Conservation (phyloP, 2,113 vertebrate species). For the Riparia riparia region DNA sequence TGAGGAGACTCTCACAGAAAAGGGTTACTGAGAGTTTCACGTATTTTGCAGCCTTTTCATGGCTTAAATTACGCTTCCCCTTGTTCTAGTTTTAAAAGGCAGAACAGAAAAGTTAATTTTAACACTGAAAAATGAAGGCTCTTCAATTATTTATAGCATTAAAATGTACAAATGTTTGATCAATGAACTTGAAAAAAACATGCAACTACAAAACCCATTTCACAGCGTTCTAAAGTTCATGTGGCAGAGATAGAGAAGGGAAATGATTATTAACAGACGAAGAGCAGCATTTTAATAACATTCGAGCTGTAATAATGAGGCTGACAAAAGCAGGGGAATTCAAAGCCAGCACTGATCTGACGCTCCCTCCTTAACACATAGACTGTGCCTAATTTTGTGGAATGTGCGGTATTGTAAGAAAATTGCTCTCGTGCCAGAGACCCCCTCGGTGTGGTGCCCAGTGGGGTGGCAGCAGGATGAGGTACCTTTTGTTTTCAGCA, state of each 20-base stretch:
- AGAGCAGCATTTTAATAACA: conserved; percentile 77
- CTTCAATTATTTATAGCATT: conserved; percentile 78
- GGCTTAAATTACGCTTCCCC: conserved; percentile 70
- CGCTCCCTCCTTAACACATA: conserved; percentile 34
- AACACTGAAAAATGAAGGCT: conserved; percentile 71
- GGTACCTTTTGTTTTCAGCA: conserved; percentile 38
- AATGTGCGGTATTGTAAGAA: conserved; percentile 5
- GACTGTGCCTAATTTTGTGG: conserved; percentile 41
- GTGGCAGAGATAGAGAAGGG: conserved; percentile 70
- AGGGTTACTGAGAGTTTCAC: conserved; percentile 65
- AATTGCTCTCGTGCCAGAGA: background rate
- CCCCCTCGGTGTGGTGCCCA: conserved; percentile 14
- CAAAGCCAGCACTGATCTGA: conserved; percentile 44
- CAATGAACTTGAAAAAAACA: conserved; percentile 75
- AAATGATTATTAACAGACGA: conserved; percentile 72
- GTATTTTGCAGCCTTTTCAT: conserved; percentile 69
- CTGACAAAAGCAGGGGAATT: conserved; percentile 72
- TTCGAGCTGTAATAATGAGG: conserved; percentile 68
- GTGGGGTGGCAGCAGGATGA: conserved; percentile 47
- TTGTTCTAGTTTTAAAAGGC: conserved; percentile 74
- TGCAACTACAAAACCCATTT: conserved; percentile 73
- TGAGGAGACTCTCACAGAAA: conserved; percentile 47
- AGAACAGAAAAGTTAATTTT: conserved; percentile 78
- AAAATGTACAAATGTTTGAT: conserved; percentile 80
- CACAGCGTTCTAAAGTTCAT: conserved; percentile 71